Base-by-base conservation (phyloP, 1,140 invertebrate species). In the Hypsibius dujardini region DNA sequence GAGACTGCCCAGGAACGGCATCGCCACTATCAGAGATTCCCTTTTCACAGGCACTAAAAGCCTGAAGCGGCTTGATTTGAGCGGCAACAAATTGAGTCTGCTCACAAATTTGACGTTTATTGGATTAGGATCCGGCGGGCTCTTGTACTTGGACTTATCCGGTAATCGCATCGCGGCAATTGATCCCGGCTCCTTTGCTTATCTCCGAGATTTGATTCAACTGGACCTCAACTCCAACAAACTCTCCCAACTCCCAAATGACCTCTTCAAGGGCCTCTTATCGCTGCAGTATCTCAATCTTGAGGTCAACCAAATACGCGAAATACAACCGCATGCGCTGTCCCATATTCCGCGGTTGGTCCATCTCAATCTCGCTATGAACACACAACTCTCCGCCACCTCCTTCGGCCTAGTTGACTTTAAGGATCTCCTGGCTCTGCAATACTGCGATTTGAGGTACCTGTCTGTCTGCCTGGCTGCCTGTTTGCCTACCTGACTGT, bases 61-160 rank as follows among this genome's bases (percentile, higher is more conserved):
- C 3, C 42, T 67, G 42, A 67, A 12, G 3, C 12, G 62, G 45
- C 62, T 67, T 12, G 12, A 12, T 67, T 42, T 67, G 3, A 42
- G 42, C 45, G 12, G 45, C 12, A 67, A 67, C 42, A 67, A 45
- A 67, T 67, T 67, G 42, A 42, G 42, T 12, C 12, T 7, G 12
- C 12, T 67, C 62, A 15, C 62, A 15, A 67, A 67, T 67, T 67
- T 12, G 62, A 67, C 62, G 45, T 67, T 67, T 67, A 67, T 67
- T 67, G 62, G 62, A 67, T 67, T 67, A 45, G 7, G 12, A 15
- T 42, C 12, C 7, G 28, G 28, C 28, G 28, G 28, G 28, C 62
- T 67, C 12, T 42, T 67, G 12, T 42, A 15, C 12, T 42, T 67
- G 12, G 62, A 67, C 42, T 67, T 12, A 12, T 15, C 12, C 12